Evolutionary conservation across 2,797 vertebrate species (phyloP).

Genomic region (Pangasius mekongensis): DNA sequence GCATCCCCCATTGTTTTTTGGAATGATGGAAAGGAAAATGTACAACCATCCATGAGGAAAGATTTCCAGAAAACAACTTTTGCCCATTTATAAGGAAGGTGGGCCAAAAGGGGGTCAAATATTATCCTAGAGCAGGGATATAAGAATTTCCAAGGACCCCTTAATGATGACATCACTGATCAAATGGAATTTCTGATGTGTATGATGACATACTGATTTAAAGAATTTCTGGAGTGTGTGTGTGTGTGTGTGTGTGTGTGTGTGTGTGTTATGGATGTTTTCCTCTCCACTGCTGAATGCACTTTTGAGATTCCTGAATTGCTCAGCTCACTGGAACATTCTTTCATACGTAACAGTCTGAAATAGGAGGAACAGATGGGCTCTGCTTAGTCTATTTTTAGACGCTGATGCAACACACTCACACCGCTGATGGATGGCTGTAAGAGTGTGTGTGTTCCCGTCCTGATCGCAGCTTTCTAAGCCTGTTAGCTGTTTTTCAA

Average conservation of each 20-base stretch:
- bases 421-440: slow-evolving; percentile 42
- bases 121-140: not conserved
- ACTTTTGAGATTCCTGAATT: slow-evolving; percentile 42
- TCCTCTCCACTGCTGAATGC: slow-evolving; percentile 22
- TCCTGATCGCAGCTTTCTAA: not conserved
- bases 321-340: slow-evolving; percentile 43
- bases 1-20: not conserved
- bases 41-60: too few species aligned
- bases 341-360: slow-evolving; percentile 57
- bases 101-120: not conserved
- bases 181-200: not conserved
- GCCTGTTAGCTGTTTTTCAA: slow-evolving; percentile 2
- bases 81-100: not conserved
- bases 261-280: slow-evolving; percentile 13
- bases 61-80: not conserved
- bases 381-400: slow-evolving; percentile 51
- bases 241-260: not conserved
- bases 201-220: too few species aligned
- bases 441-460: not conserved
- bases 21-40: not conserved
- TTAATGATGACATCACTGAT: not conserved
- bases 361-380: slow-evolving; percentile 60
- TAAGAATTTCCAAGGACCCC: not conserved
- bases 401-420: slow-evolving; percentile 47
- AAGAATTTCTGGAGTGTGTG: not conserved